Base-by-base conservation (phyloP, 2,888 invertebrate genomes). In the Sturmia bella region DNA sequence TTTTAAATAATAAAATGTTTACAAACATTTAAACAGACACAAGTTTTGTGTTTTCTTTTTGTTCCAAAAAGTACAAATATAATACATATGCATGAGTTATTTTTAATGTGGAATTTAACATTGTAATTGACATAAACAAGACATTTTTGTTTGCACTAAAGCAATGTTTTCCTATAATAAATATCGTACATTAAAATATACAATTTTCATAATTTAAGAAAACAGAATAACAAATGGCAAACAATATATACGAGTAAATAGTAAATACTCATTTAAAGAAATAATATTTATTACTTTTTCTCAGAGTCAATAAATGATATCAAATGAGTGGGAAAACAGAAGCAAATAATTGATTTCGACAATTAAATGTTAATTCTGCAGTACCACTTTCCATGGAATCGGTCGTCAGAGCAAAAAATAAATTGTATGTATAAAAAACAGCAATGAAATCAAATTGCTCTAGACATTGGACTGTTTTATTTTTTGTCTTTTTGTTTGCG, bases 121-220 rank as follows among this genome's bases (percentile, higher is more conserved):
- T 27, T 54, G 5, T 13, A 27, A 37, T 59, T 72, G 59, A 50
- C 39, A 59, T 50, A 59, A 39, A 37, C 57, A 19, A 70, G 37
- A 57, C 43, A 45, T 69, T 45, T 45, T 32, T 32, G 32, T 7
- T n/a, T 1, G 32, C 17, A n/a, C 45, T 15, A 48, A 48, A 21
- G 21, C 50, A 66, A 19, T 64, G 63, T 45, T 63, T 32, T 63
- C 32, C 45, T 63, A 13, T 48, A 64, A 32, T 39, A 66, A 66
- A 52, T 41, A 66, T 39, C 2, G 15, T 52, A n/a, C 13, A 12
- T 24, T n/a, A 39, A 37, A 17, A 52, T 7, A 24, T 66, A 52
- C 17, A 64, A 19, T 32, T 48, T 41, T 19, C 32, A 19, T 50
- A 48, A 48, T 37, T 21, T n/a, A 3, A 27, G 3, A 27, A 32